phyloP scores from a whole-genome alignment of 1,140 invertebrate species.

The Bombus sylvicola region DNA sequence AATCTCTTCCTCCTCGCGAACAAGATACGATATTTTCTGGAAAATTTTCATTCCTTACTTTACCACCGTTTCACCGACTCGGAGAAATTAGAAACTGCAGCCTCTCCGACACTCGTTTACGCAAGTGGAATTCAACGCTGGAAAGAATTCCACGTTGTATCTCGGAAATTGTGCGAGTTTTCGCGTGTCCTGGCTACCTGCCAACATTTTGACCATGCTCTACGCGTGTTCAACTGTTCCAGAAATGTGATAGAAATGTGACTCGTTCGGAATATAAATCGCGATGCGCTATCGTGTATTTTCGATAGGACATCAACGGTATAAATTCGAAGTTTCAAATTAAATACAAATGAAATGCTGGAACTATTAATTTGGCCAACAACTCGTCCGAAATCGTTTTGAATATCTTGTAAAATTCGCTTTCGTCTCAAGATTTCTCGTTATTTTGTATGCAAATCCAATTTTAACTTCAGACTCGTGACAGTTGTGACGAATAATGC shows the following conservation, averaged over 20 bases:
- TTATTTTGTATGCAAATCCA: conserved; percentile 8
- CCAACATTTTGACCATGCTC: not conserved
- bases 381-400: not conserved
- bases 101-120: too few relatives aligned
- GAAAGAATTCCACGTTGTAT: not conserved
- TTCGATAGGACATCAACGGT: too few relatives aligned
- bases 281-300: not conserved
- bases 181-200: not conserved
- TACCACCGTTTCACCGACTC: not conserved
- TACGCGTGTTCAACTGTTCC: conserved; percentile 3
- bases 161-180: not conserved
- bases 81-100: not conserved
- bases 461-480: not conserved
- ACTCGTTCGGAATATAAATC: conserved; percentile 13
- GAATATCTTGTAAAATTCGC: not conserved
- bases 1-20: not conserved
- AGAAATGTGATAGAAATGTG: not conserved
- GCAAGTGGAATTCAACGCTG: too few relatives aligned
- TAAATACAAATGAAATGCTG: not conserved
- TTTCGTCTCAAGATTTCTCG: not conserved
- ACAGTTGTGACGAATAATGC: not conserved
- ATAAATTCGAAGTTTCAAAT: not conserved
- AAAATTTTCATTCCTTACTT: not conserved
- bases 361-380: not conserved
- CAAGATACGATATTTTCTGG: not conserved